Percentiles rank a stretch among this genome's conserved stretches.
Conservation (phyloP, 23 tunicate genomes). For the Halocynthia roretzi region DNA sequence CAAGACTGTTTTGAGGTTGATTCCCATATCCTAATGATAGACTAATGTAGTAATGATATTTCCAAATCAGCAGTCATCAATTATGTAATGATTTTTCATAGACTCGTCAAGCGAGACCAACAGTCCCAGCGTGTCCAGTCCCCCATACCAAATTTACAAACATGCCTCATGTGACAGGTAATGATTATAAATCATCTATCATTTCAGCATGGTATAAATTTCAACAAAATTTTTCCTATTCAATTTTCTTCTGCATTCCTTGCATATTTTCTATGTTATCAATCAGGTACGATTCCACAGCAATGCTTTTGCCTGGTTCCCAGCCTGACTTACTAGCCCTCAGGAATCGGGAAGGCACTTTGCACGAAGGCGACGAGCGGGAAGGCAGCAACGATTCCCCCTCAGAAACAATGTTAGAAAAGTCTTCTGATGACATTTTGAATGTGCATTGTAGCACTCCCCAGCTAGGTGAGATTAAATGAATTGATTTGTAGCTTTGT, state of each 20-base stretch:
- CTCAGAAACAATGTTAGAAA: conserved; percentile 13
- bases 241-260: not conserved
- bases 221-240: not conserved
- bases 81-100: not conserved
- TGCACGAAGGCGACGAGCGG: not conserved
- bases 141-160: conserved; percentile 20
- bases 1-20: no score
- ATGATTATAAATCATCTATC: not conserved
- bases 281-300: conserved; percentile 27
- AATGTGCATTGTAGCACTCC: conserved; percentile 41
- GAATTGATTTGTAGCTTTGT: not conserved
- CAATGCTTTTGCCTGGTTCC: conserved; percentile 24
- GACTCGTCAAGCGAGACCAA: conserved; percentile 18
- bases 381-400: conserved; percentile 9
- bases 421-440: conserved; percentile 53
- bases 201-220: not conserved
- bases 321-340: not conserved
- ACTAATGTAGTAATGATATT: no score
- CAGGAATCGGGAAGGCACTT: conserved; percentile 5
- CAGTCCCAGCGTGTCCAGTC: conserved; percentile 18
- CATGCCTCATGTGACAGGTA: conserved; percentile 19
- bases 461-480: conserved; percentile 24
- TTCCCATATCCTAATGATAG: no score
- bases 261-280: not conserved
- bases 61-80: no score